phyloP scores from a whole-genome alignment of 2,888 invertebrate genomes.

The Ennomos erosarius region DNA sequence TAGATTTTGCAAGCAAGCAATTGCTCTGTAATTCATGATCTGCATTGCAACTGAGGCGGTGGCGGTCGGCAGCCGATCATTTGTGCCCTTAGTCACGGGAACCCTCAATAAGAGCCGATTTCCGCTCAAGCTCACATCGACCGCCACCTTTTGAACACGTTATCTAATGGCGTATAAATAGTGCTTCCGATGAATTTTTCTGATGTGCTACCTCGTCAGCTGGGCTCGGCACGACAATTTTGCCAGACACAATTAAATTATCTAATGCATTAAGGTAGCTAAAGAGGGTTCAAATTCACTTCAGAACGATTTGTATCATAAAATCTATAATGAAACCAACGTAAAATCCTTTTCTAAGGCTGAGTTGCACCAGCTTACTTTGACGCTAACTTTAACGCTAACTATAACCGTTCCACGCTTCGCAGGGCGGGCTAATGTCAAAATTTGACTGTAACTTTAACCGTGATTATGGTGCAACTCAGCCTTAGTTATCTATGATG shows the following conservation, averaged over 20 bases:
- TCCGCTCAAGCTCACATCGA: constrained; percentile 63
- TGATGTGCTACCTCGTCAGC: constrained; percentile 44
- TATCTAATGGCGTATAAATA: constrained; percentile 51
- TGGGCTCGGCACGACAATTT: no score
- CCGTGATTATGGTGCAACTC: no score
- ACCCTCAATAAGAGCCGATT: constrained; percentile 69
- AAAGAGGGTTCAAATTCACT: constrained; percentile 34
- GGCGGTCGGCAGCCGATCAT: constrained; percentile 57
- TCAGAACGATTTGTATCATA: no score
- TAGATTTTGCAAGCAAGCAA: constrained; percentile 78
- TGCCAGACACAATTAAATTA: constrained; percentile 37
- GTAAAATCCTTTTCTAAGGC: no score
- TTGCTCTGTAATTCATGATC: constrained; percentile 75
- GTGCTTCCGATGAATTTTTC: constrained; percentile 55
- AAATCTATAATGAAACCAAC: no score
- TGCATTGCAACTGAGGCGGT: constrained; percentile 59
- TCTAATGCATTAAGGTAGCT: constrained; percentile 6
- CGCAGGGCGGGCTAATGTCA: no score
- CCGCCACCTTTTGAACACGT: constrained; percentile 61
- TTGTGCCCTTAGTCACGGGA: constrained; percentile 72
- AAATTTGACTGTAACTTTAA: no score
- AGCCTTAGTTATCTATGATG: no score
- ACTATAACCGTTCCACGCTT: no score
- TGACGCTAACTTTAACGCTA: no score
- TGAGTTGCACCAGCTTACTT: no score